Evolutionary conservation across 2,797 vertebrate species (phyloP), one percentile per base, ranked within the genome.

Genomic region (Squalus acanthias): DNA sequence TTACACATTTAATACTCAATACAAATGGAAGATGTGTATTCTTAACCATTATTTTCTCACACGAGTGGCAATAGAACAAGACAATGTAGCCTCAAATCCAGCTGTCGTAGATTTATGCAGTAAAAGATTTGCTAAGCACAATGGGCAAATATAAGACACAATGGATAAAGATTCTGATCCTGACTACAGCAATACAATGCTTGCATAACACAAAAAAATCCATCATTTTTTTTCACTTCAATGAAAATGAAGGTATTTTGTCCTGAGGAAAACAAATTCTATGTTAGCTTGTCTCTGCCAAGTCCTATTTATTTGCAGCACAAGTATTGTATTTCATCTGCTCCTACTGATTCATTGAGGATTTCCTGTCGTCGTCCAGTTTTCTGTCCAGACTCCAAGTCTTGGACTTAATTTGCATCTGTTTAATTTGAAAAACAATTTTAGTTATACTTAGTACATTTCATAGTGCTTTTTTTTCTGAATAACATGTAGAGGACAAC

Each of bases 321-420:
- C 57, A 91, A 60, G 88, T 91, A 63, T 91, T 63, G 57, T 91
- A 63, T 91, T 91, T 91, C 88, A 91, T 91, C 29, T 91, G 29
- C 88, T 91, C 88, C 88, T 29, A 91, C 88, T 63, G 57, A 60
- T 33, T 91, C 88, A 91, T 91, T 91, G 88, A 91, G 88, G 57
- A 91, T 91, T 91, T 91, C 88, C 88, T 91, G 88, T 60, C 53
- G 53, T 91, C 29, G 53, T 91, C 88, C 10, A 33, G 88, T 63
- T 63, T 63, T 91, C 13, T 60, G 57, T 63, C 88, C 57, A 91
- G 88, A 91, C 53, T 33, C 12, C 88, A 29, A 33, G 57, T 60
- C 88, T 91, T 91, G 3, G 88, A 63, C 57, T 89, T 63, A 91
- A 91, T 50, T 85, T 85, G 88, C 88, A 91, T 60, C 29, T 91